Conservation (phyloP, 2,797 vertebrate species). For the Steatocranus sp. region DNA sequence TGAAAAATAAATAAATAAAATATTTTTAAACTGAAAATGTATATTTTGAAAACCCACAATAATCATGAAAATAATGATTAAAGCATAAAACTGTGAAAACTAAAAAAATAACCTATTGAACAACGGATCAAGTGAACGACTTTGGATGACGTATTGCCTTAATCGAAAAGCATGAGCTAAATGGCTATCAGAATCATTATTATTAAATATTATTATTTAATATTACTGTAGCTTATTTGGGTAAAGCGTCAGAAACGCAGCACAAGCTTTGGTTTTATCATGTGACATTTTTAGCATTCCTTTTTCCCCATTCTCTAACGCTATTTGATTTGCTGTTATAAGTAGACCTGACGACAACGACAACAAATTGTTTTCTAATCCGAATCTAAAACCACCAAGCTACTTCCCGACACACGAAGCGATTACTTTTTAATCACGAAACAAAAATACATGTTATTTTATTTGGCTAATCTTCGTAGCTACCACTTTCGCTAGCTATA, state of each 20-base stretch:
- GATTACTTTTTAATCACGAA: not conserved
- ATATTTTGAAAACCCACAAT: not conserved
- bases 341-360: not conserved
- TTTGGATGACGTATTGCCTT: not conserved
- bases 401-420: not conserved
- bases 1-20: not conserved
- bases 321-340: not conserved
- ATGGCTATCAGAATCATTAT: not conserved
- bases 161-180: not conserved
- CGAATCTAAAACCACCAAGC: not conserved
- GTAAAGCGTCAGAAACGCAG: not conserved
- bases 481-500: conserved; percentile 2
- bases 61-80: not conserved
- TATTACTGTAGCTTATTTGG: not conserved
- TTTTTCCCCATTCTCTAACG: not conserved
- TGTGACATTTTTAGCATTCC: conserved; percentile 16
- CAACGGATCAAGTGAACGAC: not conserved
- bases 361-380: not conserved
- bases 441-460: not conserved
- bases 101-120: not conserved
- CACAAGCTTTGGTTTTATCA: not conserved
- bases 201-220: not conserved
- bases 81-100: not conserved
- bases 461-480: not conserved
- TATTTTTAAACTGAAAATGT: not conserved